phyloP scores from a whole-genome alignment of 1,140 invertebrate species.

The Camponotus vicinus region DNA sequence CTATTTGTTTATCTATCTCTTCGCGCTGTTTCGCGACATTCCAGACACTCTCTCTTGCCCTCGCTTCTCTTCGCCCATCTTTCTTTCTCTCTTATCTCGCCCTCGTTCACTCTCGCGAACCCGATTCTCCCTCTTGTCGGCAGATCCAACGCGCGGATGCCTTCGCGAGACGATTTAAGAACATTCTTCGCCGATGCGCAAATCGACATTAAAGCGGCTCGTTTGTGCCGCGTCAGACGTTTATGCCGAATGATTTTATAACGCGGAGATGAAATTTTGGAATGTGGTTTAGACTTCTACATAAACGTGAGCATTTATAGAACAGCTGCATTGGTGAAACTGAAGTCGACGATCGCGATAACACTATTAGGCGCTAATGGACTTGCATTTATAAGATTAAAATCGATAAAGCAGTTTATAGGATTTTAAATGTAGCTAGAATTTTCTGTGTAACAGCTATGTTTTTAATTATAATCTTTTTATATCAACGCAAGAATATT shows the following conservation, averaged over 20 bases:
- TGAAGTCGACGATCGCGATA: not conserved
- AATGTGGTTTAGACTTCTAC: constrained; percentile 10
- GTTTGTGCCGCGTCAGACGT: constrained; percentile 15
- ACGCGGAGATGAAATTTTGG: constrained; percentile 55
- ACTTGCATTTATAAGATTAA: not conserved
- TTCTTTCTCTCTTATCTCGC: not conserved
- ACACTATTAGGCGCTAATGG: not conserved
- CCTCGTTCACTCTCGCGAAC: not conserved
- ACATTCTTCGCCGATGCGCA: constrained; percentile 67
- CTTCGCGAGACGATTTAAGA: constrained; percentile 18
- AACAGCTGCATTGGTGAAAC: constrained; percentile 6
- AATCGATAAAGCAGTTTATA: not conserved
- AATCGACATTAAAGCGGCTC: constrained; percentile 21
- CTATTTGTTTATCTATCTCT: not conserved
- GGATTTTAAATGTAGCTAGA: not conserved
- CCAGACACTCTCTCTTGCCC: not conserved
- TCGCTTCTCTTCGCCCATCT: not conserved
- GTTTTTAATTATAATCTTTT: too few relatives aligned
- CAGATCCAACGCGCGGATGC: constrained; percentile 42
- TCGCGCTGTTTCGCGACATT: not conserved
- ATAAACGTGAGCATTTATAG: constrained; percentile 23
- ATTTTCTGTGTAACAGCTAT: not conserved
- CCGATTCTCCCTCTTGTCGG: not conserved
- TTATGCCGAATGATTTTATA: constrained; percentile 27
- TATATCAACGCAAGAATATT: too few relatives aligned